Conservation (phyloP, 2,113 vertebrate genomes). For the Petrocephalus microphthalmus region DNA sequence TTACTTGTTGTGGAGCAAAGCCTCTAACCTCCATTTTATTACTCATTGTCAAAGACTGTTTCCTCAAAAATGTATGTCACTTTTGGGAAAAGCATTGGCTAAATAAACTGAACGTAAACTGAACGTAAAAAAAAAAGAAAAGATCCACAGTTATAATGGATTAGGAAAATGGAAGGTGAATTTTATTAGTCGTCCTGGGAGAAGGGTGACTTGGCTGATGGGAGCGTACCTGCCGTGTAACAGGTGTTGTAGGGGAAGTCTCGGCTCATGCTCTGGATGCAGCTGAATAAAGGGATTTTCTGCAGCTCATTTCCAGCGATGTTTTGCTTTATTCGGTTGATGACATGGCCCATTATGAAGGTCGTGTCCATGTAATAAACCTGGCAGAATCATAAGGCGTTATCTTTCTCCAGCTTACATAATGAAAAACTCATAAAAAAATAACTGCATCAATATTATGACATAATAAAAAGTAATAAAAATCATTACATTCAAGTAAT, state of each 20-base stretch:
- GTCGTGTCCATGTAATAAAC: slow-evolving; percentile 79
- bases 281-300: slow-evolving; percentile 78
- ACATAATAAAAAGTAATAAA: not conserved
- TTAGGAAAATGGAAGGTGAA: not conserved
- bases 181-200: not conserved
- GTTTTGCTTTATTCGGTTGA: slow-evolving; percentile 79
- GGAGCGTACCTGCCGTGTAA: slow-evolving; percentile 82
- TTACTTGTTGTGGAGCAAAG: not conserved
- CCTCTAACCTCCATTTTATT: not conserved
- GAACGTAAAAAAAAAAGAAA: not conserved
- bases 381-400: slow-evolving; percentile 50
- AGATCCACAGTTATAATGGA: not conserved
- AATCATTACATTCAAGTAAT: not conserved
- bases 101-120: not conserved
- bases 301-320: slow-evolving; percentile 80
- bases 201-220: not conserved
- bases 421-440: not conserved
- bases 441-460: not conserved
- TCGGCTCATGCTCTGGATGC: slow-evolving; percentile 84
- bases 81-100: not conserved
- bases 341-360: slow-evolving; percentile 86
- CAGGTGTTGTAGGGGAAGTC: slow-evolving; percentile 82
- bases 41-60: not conserved
- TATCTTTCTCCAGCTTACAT: not conserved
- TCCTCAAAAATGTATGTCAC: not conserved